These are phyloP conservation scores for Cranoglanis bouderius DNA, from an alignment of 2,113 vertebrate genomes.

Conservation along the genomic window DNA sequence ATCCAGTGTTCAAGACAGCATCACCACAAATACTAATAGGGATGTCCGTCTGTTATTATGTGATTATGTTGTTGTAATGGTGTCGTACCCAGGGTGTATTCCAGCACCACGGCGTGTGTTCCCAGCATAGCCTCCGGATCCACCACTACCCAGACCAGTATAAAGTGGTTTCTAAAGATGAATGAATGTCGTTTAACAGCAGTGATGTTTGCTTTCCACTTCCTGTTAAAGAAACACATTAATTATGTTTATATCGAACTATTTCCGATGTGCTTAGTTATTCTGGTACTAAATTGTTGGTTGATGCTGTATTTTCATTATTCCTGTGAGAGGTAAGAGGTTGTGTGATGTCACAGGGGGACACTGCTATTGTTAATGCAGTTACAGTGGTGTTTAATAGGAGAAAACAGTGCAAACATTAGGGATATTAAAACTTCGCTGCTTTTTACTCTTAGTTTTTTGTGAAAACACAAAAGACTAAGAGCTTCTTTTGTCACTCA, in stretches of 20 bases:
- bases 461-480: not conserved
- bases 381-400: not conserved
- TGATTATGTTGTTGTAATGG: too few relatives aligned
- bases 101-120: too few relatives aligned
- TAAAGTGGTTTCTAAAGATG: too few relatives aligned
- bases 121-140: too few relatives aligned
- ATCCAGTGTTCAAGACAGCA: too few relatives aligned
- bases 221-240: not conserved
- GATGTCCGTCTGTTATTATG: too few relatives aligned
- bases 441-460: not conserved
- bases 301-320: not conserved
- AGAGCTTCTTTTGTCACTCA: not conserved
- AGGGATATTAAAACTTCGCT: not conserved
- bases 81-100: too few relatives aligned
- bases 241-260: not conserved
- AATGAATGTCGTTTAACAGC: not conserved
- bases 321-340: not conserved
- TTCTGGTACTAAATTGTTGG: not conserved
- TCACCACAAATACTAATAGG: too few relatives aligned
- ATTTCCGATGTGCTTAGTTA: not conserved
- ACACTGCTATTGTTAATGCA: not conserved
- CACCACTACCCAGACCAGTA: not conserved
- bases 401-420: not conserved
- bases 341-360: not conserved
- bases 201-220: not conserved